Evolutionary conservation across 2,888 invertebrate species (phyloP), one percentile per base, ranked within the genome.

Genomic region (Pollenia angustigena): DNA sequence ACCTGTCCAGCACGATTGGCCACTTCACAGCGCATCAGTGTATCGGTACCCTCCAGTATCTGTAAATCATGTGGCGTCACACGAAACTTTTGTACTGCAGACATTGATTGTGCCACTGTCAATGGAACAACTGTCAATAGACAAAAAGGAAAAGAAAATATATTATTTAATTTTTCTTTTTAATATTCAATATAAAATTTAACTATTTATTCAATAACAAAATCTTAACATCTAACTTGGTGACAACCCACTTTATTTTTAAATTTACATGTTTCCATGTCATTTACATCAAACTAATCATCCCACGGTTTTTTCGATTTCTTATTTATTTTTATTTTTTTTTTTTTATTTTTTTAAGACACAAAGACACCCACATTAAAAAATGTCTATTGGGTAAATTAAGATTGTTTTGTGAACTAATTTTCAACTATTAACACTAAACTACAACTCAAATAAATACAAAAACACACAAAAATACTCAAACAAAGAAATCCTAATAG

Each of bases 1-100:
- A 98, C 98, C 91, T 95, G 96, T 8, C 98, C 98, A 8, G 95
- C 96, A 88, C 97, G 94, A 94, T 97, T 96, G 78, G 96, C 95
- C 42, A 98, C 96, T 90, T 97, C 96, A 92, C 98, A 98, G 90
- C 96, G 96, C 88, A 98, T 94, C 74, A 96, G 95, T 0, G 97
- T 96, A 86, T 97, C 97, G 4, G 96, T 95, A 14, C 98, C 97
- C 92, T 97, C 97, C 88, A 96, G 96, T 9, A 97, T 97, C 89
- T 96, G 95, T 87, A 96, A 94, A 93, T 97, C 96, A 87, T 95
- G 95, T 11, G 97, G 97, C 18, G 96, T 95, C 84, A 96, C 95
- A 87, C 96, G 95, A 94, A 98, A 97, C 94, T 96, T 96, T 93
- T 98, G 98, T 92, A 96, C 96, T 90, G 95, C 62, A 9, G 88